Base-by-base conservation (phyloP, 1,140 invertebrate species). In the Thaumatotibia leucotreta region DNA sequence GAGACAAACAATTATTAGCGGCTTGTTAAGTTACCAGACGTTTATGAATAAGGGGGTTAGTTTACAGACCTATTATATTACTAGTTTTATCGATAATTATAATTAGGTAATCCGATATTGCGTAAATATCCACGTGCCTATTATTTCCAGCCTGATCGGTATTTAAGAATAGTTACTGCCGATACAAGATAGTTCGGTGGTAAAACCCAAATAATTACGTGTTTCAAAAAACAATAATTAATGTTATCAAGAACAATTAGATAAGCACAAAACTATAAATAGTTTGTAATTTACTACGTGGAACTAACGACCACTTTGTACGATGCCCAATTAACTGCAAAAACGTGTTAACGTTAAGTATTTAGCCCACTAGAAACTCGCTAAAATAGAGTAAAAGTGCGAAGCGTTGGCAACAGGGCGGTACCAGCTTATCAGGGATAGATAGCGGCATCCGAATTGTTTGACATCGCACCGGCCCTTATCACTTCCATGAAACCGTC, bases 401-500 rank as follows among this genome's bases (percentile, higher is more conserved):
- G 50, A 27, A 54, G 23, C 22, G 2, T 58, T 58, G n/a, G 14
- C 14, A 63, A 33, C 61, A 65, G 58, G 63, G 61, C 45, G 52
- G 8, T 23, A 14, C 64, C 31, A 32, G 74, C 70, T 83, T 86
- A 86, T 86, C 84, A 66, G 71, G 27, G 24, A 61, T 67, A 77
- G 83, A 88, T 85, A 87, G 72, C 73, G 76, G 76, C 71, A 81
- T 79, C 83, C 82, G 76, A 88, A 84, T 74, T 65, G 81, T 75
- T 78, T 82, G 77, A 62, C 71, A 69, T 64, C 66, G 72, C 69
- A 73, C 67, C 61, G 65, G 64, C 78, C 39, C 75, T 84, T 90
- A 90, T 88, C 86, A 72, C 65, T 90, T 88, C 88, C 79, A 83
- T 79, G 84, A 90, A 89, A 75, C 72, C 75, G 63, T 73, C 72